A percentile compares a stretch with the other conserved stretches of the same genome.
These are phyloP conservation scores for Drosophila parthenogenetica DNA, from an alignment of 2,888 invertebrate genomes.

Conservation along the genomic window DNA sequence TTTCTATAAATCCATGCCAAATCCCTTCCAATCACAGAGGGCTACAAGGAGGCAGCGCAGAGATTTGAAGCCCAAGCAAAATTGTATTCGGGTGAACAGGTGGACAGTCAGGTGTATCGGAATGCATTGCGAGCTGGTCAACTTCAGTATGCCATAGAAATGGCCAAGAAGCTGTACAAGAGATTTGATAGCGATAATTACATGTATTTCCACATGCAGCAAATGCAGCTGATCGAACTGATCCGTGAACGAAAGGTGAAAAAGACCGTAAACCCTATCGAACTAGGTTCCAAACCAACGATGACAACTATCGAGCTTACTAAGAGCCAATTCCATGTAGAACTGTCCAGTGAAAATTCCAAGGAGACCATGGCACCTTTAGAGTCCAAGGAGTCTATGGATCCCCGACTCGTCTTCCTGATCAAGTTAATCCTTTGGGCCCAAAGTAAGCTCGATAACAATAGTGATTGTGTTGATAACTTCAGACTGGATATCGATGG, in stretches of 20 bases:
- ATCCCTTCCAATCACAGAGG: conserved; percentile 41
- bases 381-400: conserved; percentile 30
- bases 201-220: conserved; percentile 72
- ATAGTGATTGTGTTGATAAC: conserved; percentile 2
- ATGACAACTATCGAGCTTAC: background rate
- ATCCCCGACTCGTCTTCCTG: conserved; percentile 66
- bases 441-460: conserved; percentile 55
- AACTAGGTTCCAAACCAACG: background rate
- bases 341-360: conserved; percentile 29
- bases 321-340: background rate
- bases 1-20: background rate
- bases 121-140: conserved; percentile 55
- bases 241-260: conserved; percentile 46
- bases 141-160: conserved; percentile 61
- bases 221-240: conserved; percentile 62
- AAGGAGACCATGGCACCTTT: conserved; percentile 10
- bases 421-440: conserved; percentile 70
- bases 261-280: background rate
- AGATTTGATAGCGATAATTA: conserved; percentile 66
- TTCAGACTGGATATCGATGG: conserved; percentile 1
- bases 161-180: conserved; percentile 59
- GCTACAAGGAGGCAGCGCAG: conserved; percentile 59
- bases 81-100: conserved; percentile 16
- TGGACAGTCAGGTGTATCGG: conserved; percentile 40
- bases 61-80: conserved; percentile 48